A percentile compares a stretch with the other conserved stretches of the same genome.
These are phyloP conservation scores for Cordilura impudica DNA, from an alignment of 2,888 invertebrate genomes.

Conservation along the genomic window DNA sequence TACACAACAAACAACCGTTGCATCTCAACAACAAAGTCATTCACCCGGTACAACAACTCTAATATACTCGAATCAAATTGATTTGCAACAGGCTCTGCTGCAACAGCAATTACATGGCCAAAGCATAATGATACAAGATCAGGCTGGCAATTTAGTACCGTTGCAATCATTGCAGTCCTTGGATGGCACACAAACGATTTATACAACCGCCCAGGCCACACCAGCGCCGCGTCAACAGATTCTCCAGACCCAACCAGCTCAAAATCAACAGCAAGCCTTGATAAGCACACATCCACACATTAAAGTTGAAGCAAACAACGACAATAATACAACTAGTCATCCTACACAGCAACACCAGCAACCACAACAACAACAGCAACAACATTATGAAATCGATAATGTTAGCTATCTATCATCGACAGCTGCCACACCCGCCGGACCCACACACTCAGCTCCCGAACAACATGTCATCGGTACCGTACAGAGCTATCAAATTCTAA, in stretches of 20 bases:
- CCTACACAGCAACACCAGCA: constrained; percentile 58
- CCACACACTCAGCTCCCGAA: constrained; percentile 66
- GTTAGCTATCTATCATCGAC: constrained; percentile 74
- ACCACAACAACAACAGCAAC: too few species aligned
- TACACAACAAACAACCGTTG: constrained; percentile 62
- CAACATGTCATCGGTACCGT: constrained; percentile 76
- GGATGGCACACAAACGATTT: constrained; percentile 74
- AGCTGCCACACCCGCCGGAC: constrained; percentile 68
- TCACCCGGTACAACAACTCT: constrained; percentile 69
- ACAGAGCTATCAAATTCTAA: constrained; percentile 76
- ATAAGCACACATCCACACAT: constrained; percentile 59
- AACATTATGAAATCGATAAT: constrained; percentile 75
- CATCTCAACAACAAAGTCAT: constrained; percentile 60
- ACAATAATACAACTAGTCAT: constrained; percentile 46
- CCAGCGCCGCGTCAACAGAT: constrained; percentile 66
- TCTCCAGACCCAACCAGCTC: constrained; percentile 64
- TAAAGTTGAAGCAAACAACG: constrained; percentile 61
- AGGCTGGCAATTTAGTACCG: constrained; percentile 74
- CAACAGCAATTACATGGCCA: constrained; percentile 76
- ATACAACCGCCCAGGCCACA: constrained; percentile 68
- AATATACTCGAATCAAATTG: constrained; percentile 76
- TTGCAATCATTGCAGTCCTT: constrained; percentile 70
- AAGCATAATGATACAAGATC: constrained; percentile 76
- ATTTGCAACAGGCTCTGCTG: constrained; percentile 74
- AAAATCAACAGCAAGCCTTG: constrained; percentile 62